A percentile compares a stretch with the other conserved stretches of the same genome.
phyloP scores from a whole-genome alignment of 2,113 vertebrate species.

The Panthera uncia region DNA sequence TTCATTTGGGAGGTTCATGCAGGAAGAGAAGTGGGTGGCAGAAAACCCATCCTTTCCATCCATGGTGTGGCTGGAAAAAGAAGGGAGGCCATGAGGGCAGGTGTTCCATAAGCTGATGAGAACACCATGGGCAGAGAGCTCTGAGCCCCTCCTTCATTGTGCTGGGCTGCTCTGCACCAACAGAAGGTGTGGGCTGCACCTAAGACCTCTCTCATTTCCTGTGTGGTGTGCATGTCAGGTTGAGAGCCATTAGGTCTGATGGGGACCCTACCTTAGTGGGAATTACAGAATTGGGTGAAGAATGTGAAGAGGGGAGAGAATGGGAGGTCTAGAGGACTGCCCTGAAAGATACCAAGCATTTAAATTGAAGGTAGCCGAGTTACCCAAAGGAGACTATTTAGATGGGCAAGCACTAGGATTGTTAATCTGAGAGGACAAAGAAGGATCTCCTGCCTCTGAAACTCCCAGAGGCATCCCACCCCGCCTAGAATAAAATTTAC shows the following conservation, averaged over 20 bases:
- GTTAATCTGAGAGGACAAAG: neutral
- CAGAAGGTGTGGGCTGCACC: accelerated
- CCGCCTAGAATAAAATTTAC: neutral
- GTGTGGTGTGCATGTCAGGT: neutral
- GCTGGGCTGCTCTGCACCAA: neutral
- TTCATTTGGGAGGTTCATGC: neutral
- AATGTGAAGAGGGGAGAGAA: neutral
- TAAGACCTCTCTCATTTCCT: neutral
- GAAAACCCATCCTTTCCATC: neutral
- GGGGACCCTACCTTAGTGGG: neutral
- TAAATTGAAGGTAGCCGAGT: neutral
- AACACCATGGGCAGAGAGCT: neutral
- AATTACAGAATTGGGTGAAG: neutral
- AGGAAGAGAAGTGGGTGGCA: neutral
- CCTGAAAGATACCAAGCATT: neutral
- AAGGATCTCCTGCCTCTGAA: neutral
- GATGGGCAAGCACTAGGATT: neutral
- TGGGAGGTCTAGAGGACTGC: neutral
- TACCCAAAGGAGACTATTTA: neutral
- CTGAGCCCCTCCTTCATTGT: neutral
- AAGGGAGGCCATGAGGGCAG: too few relatives aligned
- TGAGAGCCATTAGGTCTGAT: neutral
- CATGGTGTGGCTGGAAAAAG: neutral
- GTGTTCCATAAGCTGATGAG: neutral
- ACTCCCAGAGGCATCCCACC: neutral